phyloP scores from a whole-genome alignment of 1,140 invertebrate genomes.

The Gonioctena quinquepunctata region DNA sequence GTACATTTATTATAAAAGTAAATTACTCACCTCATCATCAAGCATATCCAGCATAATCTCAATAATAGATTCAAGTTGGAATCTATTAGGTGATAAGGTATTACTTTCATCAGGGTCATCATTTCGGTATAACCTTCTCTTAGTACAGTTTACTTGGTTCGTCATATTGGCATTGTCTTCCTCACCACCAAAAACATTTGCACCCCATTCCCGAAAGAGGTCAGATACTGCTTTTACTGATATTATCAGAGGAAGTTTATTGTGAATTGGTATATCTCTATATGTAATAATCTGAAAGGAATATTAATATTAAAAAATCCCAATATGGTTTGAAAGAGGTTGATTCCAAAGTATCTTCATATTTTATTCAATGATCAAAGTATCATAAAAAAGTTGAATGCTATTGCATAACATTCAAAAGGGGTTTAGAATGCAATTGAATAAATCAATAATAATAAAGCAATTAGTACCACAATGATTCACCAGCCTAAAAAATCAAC shows the following conservation, averaged over 20 bases:
- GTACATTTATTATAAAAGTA: neutral
- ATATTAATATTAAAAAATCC: neutral
- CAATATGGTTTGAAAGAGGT: too few species aligned
- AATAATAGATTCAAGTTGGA: slow-evolving; percentile 30
- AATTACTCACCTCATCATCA: slow-evolving; percentile 39
- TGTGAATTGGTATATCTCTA: slow-evolving; percentile 20
- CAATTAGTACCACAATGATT: too few species aligned
- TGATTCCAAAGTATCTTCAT: too few species aligned
- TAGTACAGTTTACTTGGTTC: neutral
- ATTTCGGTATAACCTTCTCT: slow-evolving; percentile 21
- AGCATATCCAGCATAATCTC: slow-evolving; percentile 41
- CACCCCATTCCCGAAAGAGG: slow-evolving; percentile 30
- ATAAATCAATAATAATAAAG: too few species aligned
- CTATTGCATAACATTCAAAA: too few species aligned
- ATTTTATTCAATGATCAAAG: too few species aligned
- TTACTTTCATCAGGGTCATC: slow-evolving; percentile 12
- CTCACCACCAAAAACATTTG: slow-evolving; percentile 23
- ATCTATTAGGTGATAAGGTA: neutral
- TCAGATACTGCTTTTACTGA: slow-evolving; percentile 26
- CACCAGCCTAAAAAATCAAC: too few species aligned
- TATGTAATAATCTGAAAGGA: slow-evolving; percentile 32
- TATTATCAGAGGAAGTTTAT: slow-evolving; percentile 21
- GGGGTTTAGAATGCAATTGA: too few species aligned
- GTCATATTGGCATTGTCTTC: neutral
- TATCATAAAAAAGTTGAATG: too few species aligned